phyloP scores from a whole-genome alignment of 2,888 invertebrate genomes.

The Clivina fossor region DNA sequence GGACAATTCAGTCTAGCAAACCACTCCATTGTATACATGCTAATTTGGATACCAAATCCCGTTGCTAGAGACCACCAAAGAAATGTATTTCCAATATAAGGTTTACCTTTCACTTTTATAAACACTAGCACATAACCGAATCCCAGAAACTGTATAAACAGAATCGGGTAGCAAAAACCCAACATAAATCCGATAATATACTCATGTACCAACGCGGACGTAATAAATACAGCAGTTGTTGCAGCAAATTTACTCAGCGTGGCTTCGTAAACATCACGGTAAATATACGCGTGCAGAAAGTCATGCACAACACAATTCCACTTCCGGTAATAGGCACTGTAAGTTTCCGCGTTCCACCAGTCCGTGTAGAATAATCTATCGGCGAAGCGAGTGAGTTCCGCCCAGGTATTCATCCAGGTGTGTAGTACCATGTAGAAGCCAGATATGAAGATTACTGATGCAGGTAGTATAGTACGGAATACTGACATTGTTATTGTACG shows the following conservation, averaged over 20 bases:
- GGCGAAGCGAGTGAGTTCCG: conserved; percentile 84
- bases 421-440: conserved; percentile 60
- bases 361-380: conserved; percentile 88
- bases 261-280: conserved; percentile 73
- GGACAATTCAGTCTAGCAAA: conserved; percentile 79
- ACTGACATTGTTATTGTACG: conserved; percentile 12
- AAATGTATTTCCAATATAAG: conserved; percentile 68
- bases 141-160: conserved; percentile 75
- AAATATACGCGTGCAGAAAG: conserved; percentile 63
- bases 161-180: conserved; percentile 84
- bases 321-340: conserved; percentile 79
- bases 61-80: conserved; percentile 79
- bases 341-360: conserved; percentile 91
- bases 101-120: conserved; percentile 52
- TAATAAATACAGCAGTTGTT: conserved; percentile 68
- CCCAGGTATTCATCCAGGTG: conserved; percentile 88
- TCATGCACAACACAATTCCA: conserved; percentile 96
- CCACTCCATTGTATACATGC: conserved; percentile 83
- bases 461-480: conserved; percentile 33
- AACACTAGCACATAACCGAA: conserved; percentile 64
- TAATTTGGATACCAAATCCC: conserved; percentile 76
- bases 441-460: conserved; percentile 44
- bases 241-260: conserved; percentile 54
- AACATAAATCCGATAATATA: conserved; percentile 77
- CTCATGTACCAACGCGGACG: conserved; percentile 89